Conservation (phyloP, 2,888 invertebrate genomes). For the Heteromyza rotundicornis region DNA sequence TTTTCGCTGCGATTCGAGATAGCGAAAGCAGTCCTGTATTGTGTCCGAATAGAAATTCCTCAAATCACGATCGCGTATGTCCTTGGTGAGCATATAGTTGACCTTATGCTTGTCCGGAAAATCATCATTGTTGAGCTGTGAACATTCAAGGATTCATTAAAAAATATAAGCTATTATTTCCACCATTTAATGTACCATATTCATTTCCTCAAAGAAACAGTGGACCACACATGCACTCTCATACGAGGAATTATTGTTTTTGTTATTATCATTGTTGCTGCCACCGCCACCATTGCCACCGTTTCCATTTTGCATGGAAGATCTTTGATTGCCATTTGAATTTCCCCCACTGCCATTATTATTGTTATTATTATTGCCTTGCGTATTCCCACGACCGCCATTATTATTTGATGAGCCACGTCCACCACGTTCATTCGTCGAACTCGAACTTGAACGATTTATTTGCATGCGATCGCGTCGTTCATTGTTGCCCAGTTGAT, state of each 20-base stretch:
- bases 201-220: conserved; percentile 73
- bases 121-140: conserved; percentile 55
- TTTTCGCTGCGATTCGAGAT: conserved; percentile 65
- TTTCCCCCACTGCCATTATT: conserved; percentile 13
- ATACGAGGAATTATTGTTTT: conserved; percentile 30
- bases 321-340: conserved; percentile 7
- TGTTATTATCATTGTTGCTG: conserved; percentile 28
- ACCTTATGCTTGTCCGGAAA: conserved; percentile 72
- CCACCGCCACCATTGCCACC: conserved; percentile 8
- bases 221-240: conserved; percentile 68
- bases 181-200: conserved; percentile 66
- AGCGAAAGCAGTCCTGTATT: conserved; percentile 75
- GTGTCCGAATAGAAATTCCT: conserved; percentile 75
- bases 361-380: conserved; percentile 20
- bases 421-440: conserved; percentile 30
- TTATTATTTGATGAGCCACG: conserved; percentile 31
- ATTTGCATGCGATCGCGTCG: conserved; percentile 35
- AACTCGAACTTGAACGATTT: conserved; percentile 14
- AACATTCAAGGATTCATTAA: neutral
- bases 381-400: neutral
- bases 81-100: conserved; percentile 68
- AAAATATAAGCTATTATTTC: neutral
- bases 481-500: conserved; percentile 27
- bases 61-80: conserved; percentile 69
- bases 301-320: neutral